phyloP scores from a whole-genome alignment of 1,140 invertebrate genomes.

The Papilio dardanus region DNA sequence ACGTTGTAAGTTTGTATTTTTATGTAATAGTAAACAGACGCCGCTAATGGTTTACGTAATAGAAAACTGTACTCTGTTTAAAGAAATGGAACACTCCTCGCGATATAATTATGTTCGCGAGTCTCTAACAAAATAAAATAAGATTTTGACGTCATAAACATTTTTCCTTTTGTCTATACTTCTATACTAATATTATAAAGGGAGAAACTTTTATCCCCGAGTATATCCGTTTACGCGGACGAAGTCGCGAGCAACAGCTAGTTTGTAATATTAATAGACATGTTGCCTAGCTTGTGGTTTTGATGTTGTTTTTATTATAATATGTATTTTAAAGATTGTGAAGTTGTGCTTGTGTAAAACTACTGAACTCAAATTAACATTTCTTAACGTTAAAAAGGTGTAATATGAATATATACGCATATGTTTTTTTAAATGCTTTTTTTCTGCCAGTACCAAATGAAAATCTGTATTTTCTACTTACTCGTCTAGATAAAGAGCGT shows the following conservation, averaged over 20 bases:
- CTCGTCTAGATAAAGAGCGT: background rate
- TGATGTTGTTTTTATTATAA: background rate
- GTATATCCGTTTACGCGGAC: too few relatives aligned
- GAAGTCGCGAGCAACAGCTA: too few relatives aligned
- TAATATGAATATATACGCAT: too few relatives aligned
- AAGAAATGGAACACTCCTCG: slow-evolving; percentile 1
- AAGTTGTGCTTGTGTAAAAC: too few relatives aligned
- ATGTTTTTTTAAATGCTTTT: too few relatives aligned
- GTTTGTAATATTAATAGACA: background rate
- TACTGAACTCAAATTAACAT: too few relatives aligned
- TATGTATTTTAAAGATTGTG: background rate
- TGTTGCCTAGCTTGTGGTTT: background rate
- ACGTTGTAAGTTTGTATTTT: background rate
- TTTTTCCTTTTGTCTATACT: background rate
- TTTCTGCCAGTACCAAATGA: too few relatives aligned
- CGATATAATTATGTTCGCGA: slow-evolving; percentile 14
- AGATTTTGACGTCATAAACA: background rate
- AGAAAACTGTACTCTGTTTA: slow-evolving; percentile 37
- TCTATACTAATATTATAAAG: too few relatives aligned
- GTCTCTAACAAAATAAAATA: background rate
- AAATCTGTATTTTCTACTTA: too few relatives aligned
- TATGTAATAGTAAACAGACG: slow-evolving; percentile 8
- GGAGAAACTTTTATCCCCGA: too few relatives aligned
- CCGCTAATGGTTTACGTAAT: slow-evolving; percentile 34
- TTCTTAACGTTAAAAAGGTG: too few relatives aligned